These are phyloP conservation scores for Cerastoderma edule DNA, from an alignment of 2,888 invertebrate genomes.

Conservation along the genomic window DNA sequence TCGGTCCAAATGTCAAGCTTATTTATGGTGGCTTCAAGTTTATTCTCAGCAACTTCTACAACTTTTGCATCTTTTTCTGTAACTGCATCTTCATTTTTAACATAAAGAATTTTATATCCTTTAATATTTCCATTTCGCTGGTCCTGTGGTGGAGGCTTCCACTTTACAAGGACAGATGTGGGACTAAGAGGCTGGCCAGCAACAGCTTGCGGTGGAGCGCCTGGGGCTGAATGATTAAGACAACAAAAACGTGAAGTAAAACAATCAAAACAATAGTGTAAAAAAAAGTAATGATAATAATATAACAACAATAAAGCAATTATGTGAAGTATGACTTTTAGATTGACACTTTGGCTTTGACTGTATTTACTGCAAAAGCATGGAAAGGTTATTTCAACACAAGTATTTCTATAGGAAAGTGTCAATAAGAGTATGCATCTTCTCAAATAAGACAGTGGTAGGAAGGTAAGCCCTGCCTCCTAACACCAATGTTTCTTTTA, in stretches of 20 bases:
- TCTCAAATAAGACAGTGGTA: too few relatives aligned
- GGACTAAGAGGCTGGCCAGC: conserved; percentile 92
- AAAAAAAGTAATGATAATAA: conserved; percentile 72
- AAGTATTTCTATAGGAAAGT: too few relatives aligned
- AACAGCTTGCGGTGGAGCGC: conserved; percentile 97
- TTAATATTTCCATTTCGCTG: conserved; percentile 90
- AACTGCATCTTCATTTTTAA: conserved; percentile 83
- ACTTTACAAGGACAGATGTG: conserved; percentile 93
- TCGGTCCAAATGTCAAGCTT: conserved; percentile 97
- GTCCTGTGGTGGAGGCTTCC: conserved; percentile 96
- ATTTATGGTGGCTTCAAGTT: conserved; percentile 89
- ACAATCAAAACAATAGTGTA: conserved; percentile 59
- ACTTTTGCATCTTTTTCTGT: conserved; percentile 86
- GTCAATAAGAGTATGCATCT: too few relatives aligned
- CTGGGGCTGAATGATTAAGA: conserved; percentile 90
- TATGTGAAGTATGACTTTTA: neutral
- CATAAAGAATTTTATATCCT: conserved; percentile 80
- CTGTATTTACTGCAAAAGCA: too few relatives aligned
- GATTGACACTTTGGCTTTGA: too few relatives aligned
- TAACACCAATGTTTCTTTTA: too few relatives aligned
- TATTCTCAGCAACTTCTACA: conserved; percentile 76
- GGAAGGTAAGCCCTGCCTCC: too few relatives aligned
- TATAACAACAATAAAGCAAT: conserved; percentile 3
- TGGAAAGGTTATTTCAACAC: too few relatives aligned
- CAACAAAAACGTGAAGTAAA: conserved; percentile 58